Base-by-base conservation (phyloP, 2,888 invertebrate genomes). In the Luperina testacea region DNA sequence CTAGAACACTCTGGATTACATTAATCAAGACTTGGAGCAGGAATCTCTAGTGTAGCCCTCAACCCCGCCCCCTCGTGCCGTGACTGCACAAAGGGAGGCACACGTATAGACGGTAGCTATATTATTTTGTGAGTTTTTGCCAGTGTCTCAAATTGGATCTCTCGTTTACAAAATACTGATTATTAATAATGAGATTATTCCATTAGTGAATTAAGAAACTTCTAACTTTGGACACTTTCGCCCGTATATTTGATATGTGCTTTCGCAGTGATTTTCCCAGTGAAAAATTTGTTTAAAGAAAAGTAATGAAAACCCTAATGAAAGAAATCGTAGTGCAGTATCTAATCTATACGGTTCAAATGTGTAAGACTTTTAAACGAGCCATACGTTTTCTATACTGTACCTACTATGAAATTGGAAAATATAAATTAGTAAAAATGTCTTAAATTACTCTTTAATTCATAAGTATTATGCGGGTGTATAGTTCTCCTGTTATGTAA, bases 191-290 rank as follows among this genome's bases (percentile, higher is more conserved):
- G 96, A 96, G 96, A 96, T 96, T 96, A 97, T 96, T 97, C 96
- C 96, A 97, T 95, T 97, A 97, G 96, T 93, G 93, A 95, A 93
- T 93, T 96, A 97, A 95, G 96, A 89, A 92, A 91, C 82, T 87
- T 86, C 61, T 88, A 84, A 84, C 81, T 78, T 84, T 84, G 81
- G 77, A 87, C 80, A 74, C 80, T 84, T 85, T 81, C 85, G 84
- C 89, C 89, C 89, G 88, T 84, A 80, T 83, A 83, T 64, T 79
- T 77, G 71, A 77, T 77, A 76, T 80, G 86, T 81, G 78, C 65
- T 84, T 72, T 64, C 69, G 20, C 84, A 86, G 83, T 86, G 79
- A 72, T 70, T 83, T 78, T 71, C 76, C 71, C 76, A 81, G 86
- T 88, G 86, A 82, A 83, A 63, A 38, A n/a, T 11, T 75, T 42